Base-by-base conservation (phyloP, 2,888 invertebrate genomes). In the Drosophila ezoana region DNA sequence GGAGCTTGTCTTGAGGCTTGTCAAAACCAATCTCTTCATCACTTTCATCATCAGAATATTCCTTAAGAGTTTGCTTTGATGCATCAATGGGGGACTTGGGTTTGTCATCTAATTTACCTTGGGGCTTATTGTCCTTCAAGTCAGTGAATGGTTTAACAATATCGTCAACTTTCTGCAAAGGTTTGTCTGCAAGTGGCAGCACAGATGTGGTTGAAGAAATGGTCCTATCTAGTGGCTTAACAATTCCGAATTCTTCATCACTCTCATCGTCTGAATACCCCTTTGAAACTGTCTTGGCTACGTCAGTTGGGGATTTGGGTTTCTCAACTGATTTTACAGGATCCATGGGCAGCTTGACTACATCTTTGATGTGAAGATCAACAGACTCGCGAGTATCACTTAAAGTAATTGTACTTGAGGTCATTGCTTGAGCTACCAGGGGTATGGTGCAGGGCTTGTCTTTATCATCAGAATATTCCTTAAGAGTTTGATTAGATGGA, bases 391-490 rank as follows among this genome's bases (percentile, higher is more conserved):
- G 37, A 11, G 37, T 14, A 2, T 23, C 23, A 51, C 14, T 28
- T 1, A 38, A 11, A 38, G 51, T 14, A 16, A 23, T 11, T 38
- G 14, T 38, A 8, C 38, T 51, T 11, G 38, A 11, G 6, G 49
- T 37, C 11, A 14, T 23, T 18, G 51, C 20, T 11, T 28, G 14
- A 23, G 51, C 20, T 14, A 11, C 49, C 14, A 37, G 3, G 5
- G 49, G 49, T 20, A 5, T 14, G 20, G 14, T 28, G 5, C 14
- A 28, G 3, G 38, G 23, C 11, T 11, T 16, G 1, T 43, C 43
- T n/a, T 13, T 20, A n/a, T 43, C 20, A 43, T 47, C 47, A 6
- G 57, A 60, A 45, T 48, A 57, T 6, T 23, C 38, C 6, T 33
- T 44, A 0, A 16, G 52, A 33, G 10, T 16, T 33, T 6, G 0